Evolutionary conservation across 2,888 invertebrate genomes (phyloP), one percentile per base, ranked within the genome.

Genomic region (Malachius bipustulatus): DNA sequence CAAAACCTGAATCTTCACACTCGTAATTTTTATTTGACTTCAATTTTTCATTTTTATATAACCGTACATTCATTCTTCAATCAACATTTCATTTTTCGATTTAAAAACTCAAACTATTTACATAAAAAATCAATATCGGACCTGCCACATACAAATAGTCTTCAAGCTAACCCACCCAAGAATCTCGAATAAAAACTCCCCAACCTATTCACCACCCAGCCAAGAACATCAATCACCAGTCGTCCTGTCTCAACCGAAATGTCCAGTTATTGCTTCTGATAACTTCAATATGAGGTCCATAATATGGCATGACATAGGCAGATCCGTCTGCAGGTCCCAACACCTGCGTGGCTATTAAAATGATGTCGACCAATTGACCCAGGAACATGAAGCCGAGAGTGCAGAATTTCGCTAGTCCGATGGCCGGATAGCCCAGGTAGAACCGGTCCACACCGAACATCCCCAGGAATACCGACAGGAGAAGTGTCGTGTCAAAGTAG

Each of bases 361-460:
- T 80, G 29, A 98, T 84, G 64, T 98, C 98, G 41, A 93, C 67
- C 16, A 98, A 67, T 62, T 97, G 96, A 32, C 94, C 89, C 16
- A 98, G 68, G 56, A 97, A 93, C 75, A 97, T 82, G 57, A 96
- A 96, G 10, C 97, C 97, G 36, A 96, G 66, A 1, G 97, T 96
- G 56, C 93, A 90, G 43, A 97, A 73, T 62, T 98, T 97, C 14
- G 94, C 76, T 41, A 96, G 64, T 1, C 96, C 97, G 46, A 97
- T 76, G 1, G 91, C 96, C 34, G 91, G 93, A 61, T 97, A 97
- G 15, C 98, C 98, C n/a, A 98, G 69, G 57, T 98, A 98, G 64
- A 98, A 96, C 40, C 98, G 70, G 60, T 98, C 98, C 14, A 89
- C 72, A 11, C 98, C 98, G 66, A 98, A 90, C 88, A 96, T 93